Percentiles rank a stretch among this genome's conserved stretches.
Conservation (phyloP, 2,888 invertebrate genomes). For the Tachystola acroxantha region DNA sequence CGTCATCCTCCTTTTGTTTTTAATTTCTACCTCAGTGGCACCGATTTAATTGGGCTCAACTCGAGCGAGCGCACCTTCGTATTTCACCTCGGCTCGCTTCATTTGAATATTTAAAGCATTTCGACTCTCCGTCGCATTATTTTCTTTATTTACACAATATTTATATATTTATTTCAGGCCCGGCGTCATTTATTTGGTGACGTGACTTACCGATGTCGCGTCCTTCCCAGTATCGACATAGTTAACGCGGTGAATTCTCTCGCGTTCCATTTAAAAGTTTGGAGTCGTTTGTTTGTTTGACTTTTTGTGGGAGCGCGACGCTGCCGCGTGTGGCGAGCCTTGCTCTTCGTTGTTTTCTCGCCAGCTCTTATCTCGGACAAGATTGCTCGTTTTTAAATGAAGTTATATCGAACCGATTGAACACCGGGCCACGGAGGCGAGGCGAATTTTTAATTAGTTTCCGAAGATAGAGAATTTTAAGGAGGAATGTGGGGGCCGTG, state of each 20-base stretch:
- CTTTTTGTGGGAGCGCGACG: constrained; percentile 51
- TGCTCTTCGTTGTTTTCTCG: constrained; percentile 76
- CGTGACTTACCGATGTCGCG: constrained; percentile 76
- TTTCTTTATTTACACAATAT: constrained; percentile 77
- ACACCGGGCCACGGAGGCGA: constrained; percentile 65
- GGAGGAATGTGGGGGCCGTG: constrained; percentile 69
- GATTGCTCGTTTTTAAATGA: constrained; percentile 78
- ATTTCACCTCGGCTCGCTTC: constrained; percentile 76
- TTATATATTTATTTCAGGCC: constrained; percentile 73
- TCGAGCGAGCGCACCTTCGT: constrained; percentile 75
- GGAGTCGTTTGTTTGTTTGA: constrained; percentile 58
- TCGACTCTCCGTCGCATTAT: constrained; percentile 67
- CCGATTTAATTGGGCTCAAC: constrained; percentile 77
- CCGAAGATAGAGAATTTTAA: constrained; percentile 75
- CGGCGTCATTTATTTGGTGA: constrained; percentile 74
- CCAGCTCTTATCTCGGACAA: constrained; percentile 72
- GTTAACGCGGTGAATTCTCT: constrained; percentile 73
- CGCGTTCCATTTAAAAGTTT: constrained; percentile 74
- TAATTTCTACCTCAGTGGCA: constrained; percentile 79
- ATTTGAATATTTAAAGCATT: constrained; percentile 79
- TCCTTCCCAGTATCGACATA: constrained; percentile 77
- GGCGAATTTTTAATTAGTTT: constrained; percentile 78
- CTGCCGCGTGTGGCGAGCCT: constrained; percentile 66
- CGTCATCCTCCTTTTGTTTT: constrained; percentile 75
- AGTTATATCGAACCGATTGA: constrained; percentile 76